A percentile compares a stretch with the other conserved stretches of the same genome.
phyloP scores from a whole-genome alignment of 2,888 invertebrate species.

The Mesochorus sp. region DNA sequence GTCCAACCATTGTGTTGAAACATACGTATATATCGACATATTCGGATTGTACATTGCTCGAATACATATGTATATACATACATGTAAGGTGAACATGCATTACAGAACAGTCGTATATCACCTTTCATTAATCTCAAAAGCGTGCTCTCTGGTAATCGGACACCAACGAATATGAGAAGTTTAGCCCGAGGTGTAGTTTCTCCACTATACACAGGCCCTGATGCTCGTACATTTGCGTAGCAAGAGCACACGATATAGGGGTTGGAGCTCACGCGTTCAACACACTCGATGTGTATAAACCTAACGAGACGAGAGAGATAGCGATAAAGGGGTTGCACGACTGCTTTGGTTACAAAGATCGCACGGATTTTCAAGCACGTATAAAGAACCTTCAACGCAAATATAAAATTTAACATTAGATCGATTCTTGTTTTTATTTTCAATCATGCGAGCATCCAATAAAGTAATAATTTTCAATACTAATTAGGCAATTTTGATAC shows the following conservation, averaged over 20 bases:
- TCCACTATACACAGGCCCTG: slow-evolving; percentile 3
- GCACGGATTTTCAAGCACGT: slow-evolving; percentile 3
- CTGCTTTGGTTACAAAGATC: slow-evolving; percentile 4
- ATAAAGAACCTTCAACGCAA: no score
- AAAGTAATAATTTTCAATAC: no score
- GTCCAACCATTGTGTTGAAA: slow-evolving; percentile 7
- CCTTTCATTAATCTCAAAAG: slow-evolving; percentile 58
- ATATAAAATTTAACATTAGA: no score
- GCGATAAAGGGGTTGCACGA: not conserved
- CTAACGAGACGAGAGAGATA: not conserved
- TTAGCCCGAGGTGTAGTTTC: slow-evolving; percentile 42
- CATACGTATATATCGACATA: not conserved
- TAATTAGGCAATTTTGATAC: no score
- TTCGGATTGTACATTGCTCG: not conserved
- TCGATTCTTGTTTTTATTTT: no score
- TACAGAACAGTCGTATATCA: slow-evolving; percentile 48
- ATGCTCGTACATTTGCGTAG: slow-evolving; percentile 48
- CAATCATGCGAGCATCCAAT: no score
- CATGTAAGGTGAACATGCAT: not conserved
- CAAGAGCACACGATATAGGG: slow-evolving; percentile 24
- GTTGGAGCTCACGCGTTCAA: slow-evolving; percentile 6
- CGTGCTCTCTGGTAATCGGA: slow-evolving; percentile 58
- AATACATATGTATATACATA: slow-evolving; percentile 3
- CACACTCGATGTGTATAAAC: slow-evolving; percentile 6
- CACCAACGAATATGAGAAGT: slow-evolving; percentile 61